phyloP scores from a whole-genome alignment of 2,113 vertebrate species.

The Xenus cinereus region DNA sequence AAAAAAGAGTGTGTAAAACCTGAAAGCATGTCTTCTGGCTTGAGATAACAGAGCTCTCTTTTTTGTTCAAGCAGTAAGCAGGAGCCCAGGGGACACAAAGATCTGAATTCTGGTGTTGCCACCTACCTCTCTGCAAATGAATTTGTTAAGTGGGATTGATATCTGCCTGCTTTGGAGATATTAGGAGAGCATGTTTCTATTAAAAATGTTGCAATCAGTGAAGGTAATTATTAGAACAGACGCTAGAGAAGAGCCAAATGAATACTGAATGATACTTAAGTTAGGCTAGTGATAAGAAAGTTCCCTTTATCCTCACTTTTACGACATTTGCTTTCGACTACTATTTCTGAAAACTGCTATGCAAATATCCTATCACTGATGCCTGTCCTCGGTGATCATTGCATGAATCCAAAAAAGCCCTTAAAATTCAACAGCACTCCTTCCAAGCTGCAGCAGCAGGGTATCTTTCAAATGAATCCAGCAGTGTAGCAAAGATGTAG shows the following conservation, averaged over 20 bases:
- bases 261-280: neutral
- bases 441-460: constrained; percentile 7
- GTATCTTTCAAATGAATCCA: constrained; percentile 34
- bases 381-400: neutral
- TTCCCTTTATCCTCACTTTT: neutral
- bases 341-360: constrained; percentile 14
- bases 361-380: neutral
- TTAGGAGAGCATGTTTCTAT: neutral
- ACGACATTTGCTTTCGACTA: neutral
- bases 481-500: neutral
- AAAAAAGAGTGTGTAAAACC: neutral
- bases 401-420: neutral
- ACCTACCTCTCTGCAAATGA: neutral
- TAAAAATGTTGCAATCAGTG: neutral
- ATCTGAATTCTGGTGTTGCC: neutral
- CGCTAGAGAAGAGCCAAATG: neutral
- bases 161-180: neutral
- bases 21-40: neutral
- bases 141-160: neutral
- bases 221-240: neutral
- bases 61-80: neutral
- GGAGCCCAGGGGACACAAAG: neutral
- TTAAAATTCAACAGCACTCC: neutral
- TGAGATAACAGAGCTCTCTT: neutral
- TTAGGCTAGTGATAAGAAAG: neutral